These are phyloP conservation scores for Parasteatoda tepidariorum DNA, from an alignment of 1,140 invertebrate genomes.

Conservation along the genomic window DNA sequence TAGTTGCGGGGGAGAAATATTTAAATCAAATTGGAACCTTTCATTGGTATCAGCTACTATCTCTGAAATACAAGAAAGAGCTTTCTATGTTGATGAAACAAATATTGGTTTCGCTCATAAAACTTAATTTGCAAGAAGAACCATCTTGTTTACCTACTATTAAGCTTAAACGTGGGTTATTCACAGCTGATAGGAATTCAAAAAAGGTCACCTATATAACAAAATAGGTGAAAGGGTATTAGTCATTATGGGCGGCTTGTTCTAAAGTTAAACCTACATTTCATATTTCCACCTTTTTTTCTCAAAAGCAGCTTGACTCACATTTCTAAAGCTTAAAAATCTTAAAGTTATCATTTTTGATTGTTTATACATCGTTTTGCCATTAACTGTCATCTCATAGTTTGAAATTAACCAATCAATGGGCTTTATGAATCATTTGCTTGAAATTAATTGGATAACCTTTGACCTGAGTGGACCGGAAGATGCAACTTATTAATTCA, in stretches of 20 bases:
- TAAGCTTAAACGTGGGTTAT: slow-evolving; percentile 18
- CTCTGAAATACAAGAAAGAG: no score
- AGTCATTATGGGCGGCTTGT: slow-evolving; percentile 17
- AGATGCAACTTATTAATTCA: no score
- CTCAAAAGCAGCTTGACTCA: slow-evolving; percentile 21
- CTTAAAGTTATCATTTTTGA: neutral
- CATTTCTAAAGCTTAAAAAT: slow-evolving; percentile 1
- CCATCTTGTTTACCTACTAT: slow-evolving; percentile 1
- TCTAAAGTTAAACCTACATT: neutral
- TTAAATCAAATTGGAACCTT: no score
- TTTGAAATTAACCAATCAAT: neutral
- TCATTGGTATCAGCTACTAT: no score
- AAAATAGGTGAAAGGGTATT: slow-evolving; percentile 13
- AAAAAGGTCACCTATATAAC: slow-evolving; percentile 28
- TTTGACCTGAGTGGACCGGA: no score
- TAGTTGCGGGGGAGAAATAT: no score
- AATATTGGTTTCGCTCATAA: no score
- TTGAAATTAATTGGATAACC: no score
- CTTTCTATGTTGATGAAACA: no score
- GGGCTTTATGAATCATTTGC: neutral
- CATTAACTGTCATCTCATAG: neutral
- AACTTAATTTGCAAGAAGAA: no score
- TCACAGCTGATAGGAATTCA: slow-evolving; percentile 7
- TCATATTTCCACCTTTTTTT: neutral
- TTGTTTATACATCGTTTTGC: neutral